Percentiles rank a stretch among this genome's conserved stretches.
phyloP scores from a whole-genome alignment of 2,888 invertebrate genomes.

The Sinelater perroti region DNA sequence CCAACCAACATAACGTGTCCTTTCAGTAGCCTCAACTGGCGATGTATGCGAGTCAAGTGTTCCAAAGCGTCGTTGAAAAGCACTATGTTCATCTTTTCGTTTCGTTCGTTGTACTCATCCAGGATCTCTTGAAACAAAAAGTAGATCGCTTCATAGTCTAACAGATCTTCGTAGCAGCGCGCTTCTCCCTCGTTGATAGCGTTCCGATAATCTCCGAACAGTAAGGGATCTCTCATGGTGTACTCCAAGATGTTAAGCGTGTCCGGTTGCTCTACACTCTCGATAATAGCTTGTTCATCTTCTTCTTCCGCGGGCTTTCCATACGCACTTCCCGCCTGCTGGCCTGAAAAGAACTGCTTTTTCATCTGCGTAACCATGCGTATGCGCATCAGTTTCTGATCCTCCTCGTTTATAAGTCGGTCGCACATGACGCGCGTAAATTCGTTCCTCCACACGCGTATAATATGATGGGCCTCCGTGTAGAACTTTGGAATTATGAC shows the following conservation, averaged over 20 bases:
- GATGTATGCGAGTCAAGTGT: constrained; percentile 87
- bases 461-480: constrained; percentile 72
- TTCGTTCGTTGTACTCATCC: constrained; percentile 83
- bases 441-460: constrained; percentile 92
- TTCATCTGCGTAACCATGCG: constrained; percentile 66
- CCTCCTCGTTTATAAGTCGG: constrained; percentile 76
- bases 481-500: constrained; percentile 78
- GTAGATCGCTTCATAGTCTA: constrained; percentile 90
- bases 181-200: constrained; percentile 82
- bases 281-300: constrained; percentile 52
- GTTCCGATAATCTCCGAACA: constrained; percentile 90
- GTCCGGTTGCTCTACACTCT: constrained; percentile 58
- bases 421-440: constrained; percentile 88
- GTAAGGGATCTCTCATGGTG: constrained; percentile 79
- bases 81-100: constrained; percentile 79
- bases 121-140: constrained; percentile 89
- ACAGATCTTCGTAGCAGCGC: constrained; percentile 86
- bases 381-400: constrained; percentile 69
- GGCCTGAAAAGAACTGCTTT: neutral
- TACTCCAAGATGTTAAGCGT: constrained; percentile 67
- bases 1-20: constrained; percentile 89
- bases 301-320: constrained; percentile 49
- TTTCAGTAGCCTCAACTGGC: constrained; percentile 82
- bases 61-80: constrained; percentile 92
- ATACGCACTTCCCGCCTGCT: constrained; percentile 34